phyloP scores from a whole-genome alignment of 1,140 invertebrate species.

The Branchinecta lynchi region DNA sequence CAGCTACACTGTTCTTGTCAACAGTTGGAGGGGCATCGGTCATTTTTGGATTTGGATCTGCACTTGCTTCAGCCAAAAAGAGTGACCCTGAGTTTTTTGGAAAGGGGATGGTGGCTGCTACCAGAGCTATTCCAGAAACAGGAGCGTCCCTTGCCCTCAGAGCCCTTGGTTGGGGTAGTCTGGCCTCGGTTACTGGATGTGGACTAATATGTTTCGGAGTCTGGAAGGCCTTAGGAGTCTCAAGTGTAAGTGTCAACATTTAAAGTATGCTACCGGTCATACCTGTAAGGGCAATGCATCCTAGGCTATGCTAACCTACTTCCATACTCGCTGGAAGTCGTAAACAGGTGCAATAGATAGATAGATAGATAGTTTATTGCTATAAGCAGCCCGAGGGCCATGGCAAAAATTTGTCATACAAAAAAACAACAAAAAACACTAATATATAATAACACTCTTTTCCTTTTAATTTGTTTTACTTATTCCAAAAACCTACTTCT shows the following conservation, averaged over 20 bases:
- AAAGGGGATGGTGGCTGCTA: conserved; percentile 48
- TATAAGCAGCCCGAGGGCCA: too few species aligned
- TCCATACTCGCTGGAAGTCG: too few species aligned
- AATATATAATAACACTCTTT: too few species aligned
- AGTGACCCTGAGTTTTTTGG: conserved; percentile 60
- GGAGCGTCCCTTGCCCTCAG: conserved; percentile 58
- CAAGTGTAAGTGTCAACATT: conserved; percentile 39
- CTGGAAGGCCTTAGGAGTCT: conserved; percentile 75
- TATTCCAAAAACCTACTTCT: too few species aligned
- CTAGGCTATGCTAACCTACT: too few species aligned
- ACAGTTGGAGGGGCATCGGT: conserved; percentile 60
- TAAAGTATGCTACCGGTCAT: too few species aligned
- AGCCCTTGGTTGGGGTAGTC: conserved; percentile 68
- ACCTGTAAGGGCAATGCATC: too few species aligned
- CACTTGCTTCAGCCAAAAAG: conserved; percentile 56
- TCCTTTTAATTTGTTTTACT: too few species aligned
- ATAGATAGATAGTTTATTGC: too few species aligned
- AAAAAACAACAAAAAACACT: too few species aligned
- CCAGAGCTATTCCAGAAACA: conserved; percentile 48
- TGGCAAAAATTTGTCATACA: too few species aligned
- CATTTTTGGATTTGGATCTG: conserved; percentile 59
- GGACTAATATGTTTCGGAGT: conserved; percentile 60
- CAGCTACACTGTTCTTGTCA: conserved; percentile 56
- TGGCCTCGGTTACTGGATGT: conserved; percentile 68
- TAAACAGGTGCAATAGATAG: too few species aligned